Evolutionary conservation across 2,888 invertebrate genomes (phyloP).

Genomic region (Agapostemon virescens): DNA sequence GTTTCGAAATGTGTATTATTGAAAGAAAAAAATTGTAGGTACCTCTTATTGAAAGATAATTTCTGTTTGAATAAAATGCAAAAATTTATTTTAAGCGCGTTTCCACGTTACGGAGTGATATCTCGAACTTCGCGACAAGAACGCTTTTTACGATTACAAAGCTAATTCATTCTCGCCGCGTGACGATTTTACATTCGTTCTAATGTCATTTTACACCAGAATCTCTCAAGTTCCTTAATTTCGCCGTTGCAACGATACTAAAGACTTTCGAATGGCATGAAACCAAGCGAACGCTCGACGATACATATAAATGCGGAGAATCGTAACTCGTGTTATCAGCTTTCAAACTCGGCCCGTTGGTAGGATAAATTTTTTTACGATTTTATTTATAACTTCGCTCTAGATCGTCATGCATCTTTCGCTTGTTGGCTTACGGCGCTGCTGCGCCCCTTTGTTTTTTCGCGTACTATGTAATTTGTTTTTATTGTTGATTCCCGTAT

Average conservation of each 20-base stretch:
- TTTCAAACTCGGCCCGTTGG: not conserved
- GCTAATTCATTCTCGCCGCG: not conserved
- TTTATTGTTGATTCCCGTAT: not conserved
- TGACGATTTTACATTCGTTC: not conserved
- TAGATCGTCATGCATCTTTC: not conserved
- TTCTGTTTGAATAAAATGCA: no score
- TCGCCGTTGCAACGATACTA: not conserved
- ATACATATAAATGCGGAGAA: not conserved
- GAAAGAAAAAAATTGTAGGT: no score
- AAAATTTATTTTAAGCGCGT: no score
- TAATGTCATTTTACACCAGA: not conserved
- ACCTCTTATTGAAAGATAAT: no score
- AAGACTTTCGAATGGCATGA: not conserved
- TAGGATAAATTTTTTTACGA: conserved; percentile 7
- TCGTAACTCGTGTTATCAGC: not conserved
- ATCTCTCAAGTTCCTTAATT: not conserved
- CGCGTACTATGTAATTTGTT: not conserved
- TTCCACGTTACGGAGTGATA: no score
- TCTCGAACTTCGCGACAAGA: no score
- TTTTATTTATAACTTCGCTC: not conserved
- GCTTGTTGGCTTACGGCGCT: not conserved
- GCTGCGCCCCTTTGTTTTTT: not conserved
- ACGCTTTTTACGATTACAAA: no score
- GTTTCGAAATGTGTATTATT: no score
- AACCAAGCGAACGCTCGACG: not conserved